These are phyloP conservation scores for Mobula hypostoma DNA, from an alignment of 2,113 vertebrate genomes.

Conservation along the genomic window DNA sequence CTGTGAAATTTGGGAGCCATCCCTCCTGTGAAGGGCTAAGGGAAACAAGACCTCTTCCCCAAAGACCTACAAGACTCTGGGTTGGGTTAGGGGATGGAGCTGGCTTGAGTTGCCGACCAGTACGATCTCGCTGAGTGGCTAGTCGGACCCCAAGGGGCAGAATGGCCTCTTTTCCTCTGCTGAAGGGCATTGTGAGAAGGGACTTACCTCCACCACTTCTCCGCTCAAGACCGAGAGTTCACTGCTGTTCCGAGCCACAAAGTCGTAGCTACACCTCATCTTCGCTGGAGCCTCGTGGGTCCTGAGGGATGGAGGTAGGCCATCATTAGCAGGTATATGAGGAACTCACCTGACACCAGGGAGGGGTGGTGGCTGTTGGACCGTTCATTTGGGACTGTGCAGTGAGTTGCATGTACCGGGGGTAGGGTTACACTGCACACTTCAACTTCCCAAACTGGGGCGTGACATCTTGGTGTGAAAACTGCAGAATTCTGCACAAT, in stretches of 20 bases:
- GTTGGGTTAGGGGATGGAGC: too few relatives aligned
- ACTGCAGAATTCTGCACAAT: background rate
- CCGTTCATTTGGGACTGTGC: background rate
- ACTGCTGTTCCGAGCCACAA: slow-evolving; percentile 76
- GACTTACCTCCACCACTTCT: slow-evolving; percentile 66
- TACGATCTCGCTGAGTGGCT: background rate
- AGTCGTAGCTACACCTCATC: slow-evolving; percentile 66
- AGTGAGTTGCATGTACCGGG: too few relatives aligned
- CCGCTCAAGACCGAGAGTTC: slow-evolving; percentile 74
- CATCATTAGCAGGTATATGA: background rate
- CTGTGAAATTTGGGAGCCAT: too few relatives aligned
- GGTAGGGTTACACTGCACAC: too few relatives aligned
- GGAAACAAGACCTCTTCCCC: too few relatives aligned
- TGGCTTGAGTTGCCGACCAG: too few relatives aligned
- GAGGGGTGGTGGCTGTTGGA: too few relatives aligned
- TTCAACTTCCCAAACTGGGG: too few relatives aligned
- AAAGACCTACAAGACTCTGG: too few relatives aligned
- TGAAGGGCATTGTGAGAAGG: too few relatives aligned
- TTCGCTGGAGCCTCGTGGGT: background rate
- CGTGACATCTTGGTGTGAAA: background rate
- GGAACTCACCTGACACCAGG: too few relatives aligned
- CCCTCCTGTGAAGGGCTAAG: too few relatives aligned
- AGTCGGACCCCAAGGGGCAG: background rate
- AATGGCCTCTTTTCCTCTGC: background rate
- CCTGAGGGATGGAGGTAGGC: background rate